A percentile compares a stretch with the other conserved stretches of the same genome.
Conservation (phyloP, 2,113 vertebrate species). For the Megaleporinus macrocephalus region DNA sequence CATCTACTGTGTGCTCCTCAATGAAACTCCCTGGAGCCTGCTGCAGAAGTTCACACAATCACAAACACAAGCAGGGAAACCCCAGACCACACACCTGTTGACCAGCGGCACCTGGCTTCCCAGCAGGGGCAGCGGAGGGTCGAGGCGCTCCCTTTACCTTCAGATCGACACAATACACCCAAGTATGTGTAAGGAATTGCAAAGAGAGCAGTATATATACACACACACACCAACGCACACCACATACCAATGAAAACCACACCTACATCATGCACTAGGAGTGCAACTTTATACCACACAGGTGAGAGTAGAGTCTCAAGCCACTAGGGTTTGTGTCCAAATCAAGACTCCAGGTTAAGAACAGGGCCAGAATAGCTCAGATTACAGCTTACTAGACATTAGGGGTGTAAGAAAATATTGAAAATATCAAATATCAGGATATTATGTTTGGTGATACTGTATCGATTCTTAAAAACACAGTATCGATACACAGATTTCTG, state of each 20-base stretch:
- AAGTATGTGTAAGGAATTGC: neutral
- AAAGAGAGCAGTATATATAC: slow-evolving; percentile 23
- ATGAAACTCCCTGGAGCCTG: too few relatives aligned
- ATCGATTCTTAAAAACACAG: too few relatives aligned
- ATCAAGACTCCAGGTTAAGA: neutral
- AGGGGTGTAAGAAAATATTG: too few relatives aligned
- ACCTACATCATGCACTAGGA: slow-evolving; percentile 1
- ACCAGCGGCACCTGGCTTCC: slow-evolving; percentile 53
- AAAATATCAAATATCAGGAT: too few relatives aligned
- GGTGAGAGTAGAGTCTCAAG: too few relatives aligned
- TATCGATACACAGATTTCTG: too few relatives aligned
- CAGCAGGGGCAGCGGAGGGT: slow-evolving; percentile 55
- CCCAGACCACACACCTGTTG: slow-evolving; percentile 68
- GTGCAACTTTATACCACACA: neutral
- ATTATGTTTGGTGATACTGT: too few relatives aligned
- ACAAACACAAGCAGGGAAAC: neutral
- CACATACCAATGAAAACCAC: slow-evolving; percentile 4
- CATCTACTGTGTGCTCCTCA: neutral
- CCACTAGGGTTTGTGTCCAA: too few relatives aligned
- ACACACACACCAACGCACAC: slow-evolving; percentile 4
- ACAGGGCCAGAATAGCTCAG: neutral
- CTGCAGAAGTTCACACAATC: neutral
- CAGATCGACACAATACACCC: slow-evolving; percentile 43
- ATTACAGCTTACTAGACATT: neutral
- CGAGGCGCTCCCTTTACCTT: slow-evolving; percentile 68